A percentile compares a stretch with the other conserved stretches of the same genome.
Evolutionary conservation across 2,888 invertebrate genomes (phyloP).

Genomic region (Plebejus argus): DNA sequence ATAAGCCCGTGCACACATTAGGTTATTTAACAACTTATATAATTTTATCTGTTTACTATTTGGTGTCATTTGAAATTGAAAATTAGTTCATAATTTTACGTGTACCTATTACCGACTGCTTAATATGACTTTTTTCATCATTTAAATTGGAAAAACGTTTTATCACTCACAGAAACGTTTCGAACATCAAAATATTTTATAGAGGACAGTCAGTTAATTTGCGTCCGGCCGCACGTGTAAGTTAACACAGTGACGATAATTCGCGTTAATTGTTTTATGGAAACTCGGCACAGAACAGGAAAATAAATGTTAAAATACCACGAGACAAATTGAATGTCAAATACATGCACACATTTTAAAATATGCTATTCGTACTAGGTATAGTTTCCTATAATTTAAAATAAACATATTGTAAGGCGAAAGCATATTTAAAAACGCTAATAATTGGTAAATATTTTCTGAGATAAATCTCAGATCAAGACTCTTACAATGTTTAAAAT

Average conservation of each 20-base stretch:
- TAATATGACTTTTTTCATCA: neutral
- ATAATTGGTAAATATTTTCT: no score
- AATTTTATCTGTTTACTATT: neutral
- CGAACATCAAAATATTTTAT: neutral
- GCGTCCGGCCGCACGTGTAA: neutral
- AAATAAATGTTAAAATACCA: slow-evolving; percentile 46
- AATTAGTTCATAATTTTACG: neutral
- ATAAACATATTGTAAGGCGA: no score
- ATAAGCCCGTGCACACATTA: no score
- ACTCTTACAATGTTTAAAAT: neutral
- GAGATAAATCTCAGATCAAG: no score
- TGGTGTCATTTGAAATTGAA: neutral
- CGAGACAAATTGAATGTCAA: slow-evolving; percentile 30
- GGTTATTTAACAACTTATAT: no score
- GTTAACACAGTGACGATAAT: slow-evolving; percentile 28
- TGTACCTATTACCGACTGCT: neutral
- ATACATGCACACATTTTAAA: slow-evolving; percentile 14
- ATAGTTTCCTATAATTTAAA: neutral
- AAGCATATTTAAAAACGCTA: no score
- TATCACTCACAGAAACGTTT: neutral
- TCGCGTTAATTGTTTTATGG: slow-evolving; percentile 33
- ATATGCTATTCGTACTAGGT: slow-evolving; percentile 4
- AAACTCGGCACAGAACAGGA: slow-evolving; percentile 24
- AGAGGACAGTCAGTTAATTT: slow-evolving; percentile 8
- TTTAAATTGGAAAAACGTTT: neutral